phyloP scores from a whole-genome alignment of 2,113 vertebrate genomes.

The Noctilio leporinus region DNA sequence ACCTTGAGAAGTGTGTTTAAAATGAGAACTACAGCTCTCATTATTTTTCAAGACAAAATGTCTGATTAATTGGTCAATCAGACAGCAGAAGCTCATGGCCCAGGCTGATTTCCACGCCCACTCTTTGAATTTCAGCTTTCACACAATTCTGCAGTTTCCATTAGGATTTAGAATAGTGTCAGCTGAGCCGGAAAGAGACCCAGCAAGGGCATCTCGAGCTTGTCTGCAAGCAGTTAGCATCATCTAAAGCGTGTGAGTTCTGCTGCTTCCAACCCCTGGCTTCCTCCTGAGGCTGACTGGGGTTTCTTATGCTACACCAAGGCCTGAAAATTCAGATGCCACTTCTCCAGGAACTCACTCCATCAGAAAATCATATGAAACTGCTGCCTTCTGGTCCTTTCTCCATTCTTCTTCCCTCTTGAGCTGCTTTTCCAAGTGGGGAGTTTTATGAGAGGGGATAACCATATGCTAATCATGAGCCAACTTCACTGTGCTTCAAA shows the following conservation, averaged over 20 bases:
- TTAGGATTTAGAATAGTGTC: background rate
- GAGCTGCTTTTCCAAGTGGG: slow-evolving; percentile 32
- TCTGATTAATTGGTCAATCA: background rate
- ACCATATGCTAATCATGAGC: slow-evolving; percentile 49
- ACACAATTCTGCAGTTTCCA: background rate
- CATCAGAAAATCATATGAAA: background rate
- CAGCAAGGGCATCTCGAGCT: background rate
- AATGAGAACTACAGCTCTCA: slow-evolving; percentile 19
- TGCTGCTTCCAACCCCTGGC: background rate
- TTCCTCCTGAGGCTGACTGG: background rate
- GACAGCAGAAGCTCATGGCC: background rate
- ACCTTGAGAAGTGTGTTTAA: slow-evolving; percentile 30
- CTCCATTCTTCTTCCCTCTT: background rate
- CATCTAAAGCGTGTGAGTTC: background rate
- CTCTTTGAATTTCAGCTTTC: slow-evolving; percentile 1
- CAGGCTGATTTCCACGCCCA: background rate
- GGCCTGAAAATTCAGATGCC: background rate
- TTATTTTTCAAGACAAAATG: slow-evolving; percentile 48
- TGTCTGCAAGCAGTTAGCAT: slow-evolving; percentile 3
- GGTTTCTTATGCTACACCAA: background rate
- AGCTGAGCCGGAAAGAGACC: background rate
- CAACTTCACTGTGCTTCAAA: slow-evolving; percentile 61
- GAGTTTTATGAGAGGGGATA: slow-evolving; percentile 45
- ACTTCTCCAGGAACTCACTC: background rate
- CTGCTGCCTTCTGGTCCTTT: background rate